A percentile compares a stretch with the other conserved stretches of the same genome.
Conservation (phyloP, 2,113 vertebrate species). For the Nicator chloris region DNA sequence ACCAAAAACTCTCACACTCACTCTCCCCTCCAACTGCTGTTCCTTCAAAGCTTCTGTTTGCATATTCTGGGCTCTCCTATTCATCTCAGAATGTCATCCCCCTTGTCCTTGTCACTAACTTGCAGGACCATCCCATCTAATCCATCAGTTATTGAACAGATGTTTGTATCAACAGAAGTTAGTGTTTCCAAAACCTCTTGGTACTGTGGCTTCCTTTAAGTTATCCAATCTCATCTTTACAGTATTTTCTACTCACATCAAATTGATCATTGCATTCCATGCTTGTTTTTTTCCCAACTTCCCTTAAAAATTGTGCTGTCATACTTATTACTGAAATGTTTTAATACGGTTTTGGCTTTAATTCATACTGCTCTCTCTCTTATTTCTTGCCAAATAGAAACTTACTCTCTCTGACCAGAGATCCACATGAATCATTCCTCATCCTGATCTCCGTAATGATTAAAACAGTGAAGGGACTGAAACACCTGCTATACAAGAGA, state of each 20-base stretch:
- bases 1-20: not conserved
- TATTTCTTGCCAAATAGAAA: not conserved
- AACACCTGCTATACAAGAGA: not conserved
- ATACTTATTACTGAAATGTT: not conserved
- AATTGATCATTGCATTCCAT: not conserved
- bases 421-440: not conserved
- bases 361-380: not conserved
- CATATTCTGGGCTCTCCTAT: not conserved
- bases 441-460: not conserved
- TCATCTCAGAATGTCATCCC: not conserved
- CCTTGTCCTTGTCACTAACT: not conserved
- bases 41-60: not conserved
- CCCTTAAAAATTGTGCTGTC: not conserved
- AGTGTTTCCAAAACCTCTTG: not conserved
- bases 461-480: not conserved
- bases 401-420: not conserved
- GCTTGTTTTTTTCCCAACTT: not conserved
- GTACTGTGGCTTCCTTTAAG: not conserved
- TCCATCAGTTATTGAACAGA: not conserved
- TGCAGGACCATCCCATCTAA: not conserved
- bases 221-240: not conserved
- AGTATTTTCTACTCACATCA: not conserved
- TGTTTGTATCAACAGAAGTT: not conserved
- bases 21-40: rapidly evolving
- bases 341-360: not conserved